These are phyloP conservation scores for Melitaea athalia DNA, from an alignment of 2,888 invertebrate species.

Conservation along the genomic window DNA sequence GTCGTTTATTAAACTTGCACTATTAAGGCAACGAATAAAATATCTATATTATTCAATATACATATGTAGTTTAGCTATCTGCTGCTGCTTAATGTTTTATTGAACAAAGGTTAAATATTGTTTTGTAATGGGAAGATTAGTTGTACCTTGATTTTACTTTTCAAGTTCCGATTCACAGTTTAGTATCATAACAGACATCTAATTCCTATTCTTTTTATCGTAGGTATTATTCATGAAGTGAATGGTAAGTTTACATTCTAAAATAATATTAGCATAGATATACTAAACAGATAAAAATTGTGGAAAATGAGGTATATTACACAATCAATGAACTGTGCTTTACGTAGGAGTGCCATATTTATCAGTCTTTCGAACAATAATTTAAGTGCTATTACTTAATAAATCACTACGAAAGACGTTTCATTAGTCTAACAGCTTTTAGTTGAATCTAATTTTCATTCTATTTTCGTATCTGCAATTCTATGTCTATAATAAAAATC, in stretches of 20 bases:
- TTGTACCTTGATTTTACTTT: too few species aligned
- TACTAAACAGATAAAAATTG: constrained; percentile 1
- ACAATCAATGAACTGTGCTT: constrained; percentile 21
- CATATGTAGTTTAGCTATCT: too few species aligned
- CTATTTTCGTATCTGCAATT: not conserved
- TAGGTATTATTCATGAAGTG: constrained; percentile 4
- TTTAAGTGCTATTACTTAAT: constrained; percentile 29
- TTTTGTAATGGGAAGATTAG: too few species aligned
- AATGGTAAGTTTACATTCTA: constrained; percentile 4
- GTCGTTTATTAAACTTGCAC: not conserved
- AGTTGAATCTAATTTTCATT: not conserved
- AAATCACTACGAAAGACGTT: constrained; percentile 25
- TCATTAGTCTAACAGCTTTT: constrained; percentile 21
- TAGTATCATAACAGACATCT: not conserved
- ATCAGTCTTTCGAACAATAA: constrained; percentile 34
- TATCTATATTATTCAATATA: not conserved
- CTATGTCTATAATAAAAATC: too few species aligned
- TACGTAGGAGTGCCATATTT: constrained; percentile 39
- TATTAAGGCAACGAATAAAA: not conserved
- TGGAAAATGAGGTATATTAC: constrained; percentile 18
- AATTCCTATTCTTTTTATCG: not conserved
- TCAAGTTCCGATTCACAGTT: not conserved
- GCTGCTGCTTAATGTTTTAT: too few species aligned
- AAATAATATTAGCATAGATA: not conserved
- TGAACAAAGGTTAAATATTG: too few species aligned